Evolutionary conservation across 2,888 invertebrate genomes (phyloP).

Genomic region (Drosophila nigricruria): DNA sequence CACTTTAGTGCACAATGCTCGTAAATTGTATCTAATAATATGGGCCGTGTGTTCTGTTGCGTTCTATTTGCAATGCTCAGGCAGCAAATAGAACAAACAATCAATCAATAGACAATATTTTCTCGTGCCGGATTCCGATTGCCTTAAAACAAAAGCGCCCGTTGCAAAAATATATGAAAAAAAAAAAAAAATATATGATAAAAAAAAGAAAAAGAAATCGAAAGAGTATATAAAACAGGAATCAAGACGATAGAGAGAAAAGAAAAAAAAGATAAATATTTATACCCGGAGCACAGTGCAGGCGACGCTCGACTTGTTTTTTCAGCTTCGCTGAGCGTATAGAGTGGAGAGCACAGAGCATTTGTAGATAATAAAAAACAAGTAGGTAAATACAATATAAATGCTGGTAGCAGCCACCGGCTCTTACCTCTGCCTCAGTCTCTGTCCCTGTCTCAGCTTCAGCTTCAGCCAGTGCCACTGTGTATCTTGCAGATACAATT

Average conservation of each 20-base stretch:
- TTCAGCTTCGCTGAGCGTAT: conserved; percentile 80
- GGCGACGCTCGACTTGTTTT: conserved; percentile 81
- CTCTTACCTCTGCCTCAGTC: conserved; percentile 10
- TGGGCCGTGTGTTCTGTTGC: conserved; percentile 62
- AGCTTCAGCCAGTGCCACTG: conserved; percentile 32
- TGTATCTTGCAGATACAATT: conserved; percentile 79
- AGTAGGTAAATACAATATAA: conserved; percentile 81
- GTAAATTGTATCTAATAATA: conserved; percentile 81
- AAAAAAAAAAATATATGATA: conserved; percentile 13
- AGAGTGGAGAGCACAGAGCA: conserved; percentile 63
- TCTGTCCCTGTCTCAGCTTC: not conserved
- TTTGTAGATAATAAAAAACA: conserved; percentile 81
- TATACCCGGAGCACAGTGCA: conserved; percentile 79
- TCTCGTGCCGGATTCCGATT: conserved; percentile 75
- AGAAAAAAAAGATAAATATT: conserved; percentile 73
- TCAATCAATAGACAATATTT: conserved; percentile 80
- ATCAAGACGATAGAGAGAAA: conserved; percentile 50
- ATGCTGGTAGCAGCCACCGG: conserved; percentile 68
- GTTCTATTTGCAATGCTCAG: conserved; percentile 49
- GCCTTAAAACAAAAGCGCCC: conserved; percentile 76
- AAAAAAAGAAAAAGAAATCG: conserved; percentile 24
- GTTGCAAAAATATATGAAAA: conserved; percentile 40
- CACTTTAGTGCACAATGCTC: conserved; percentile 74
- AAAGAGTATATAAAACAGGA: conserved; percentile 37
- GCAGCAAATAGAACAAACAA: conserved; percentile 76